A percentile compares a stretch with the other conserved stretches of the same genome.
These are phyloP conservation scores for Adelphocoris suturalis DNA, from an alignment of 2,888 invertebrate species.

Conservation along the genomic window DNA sequence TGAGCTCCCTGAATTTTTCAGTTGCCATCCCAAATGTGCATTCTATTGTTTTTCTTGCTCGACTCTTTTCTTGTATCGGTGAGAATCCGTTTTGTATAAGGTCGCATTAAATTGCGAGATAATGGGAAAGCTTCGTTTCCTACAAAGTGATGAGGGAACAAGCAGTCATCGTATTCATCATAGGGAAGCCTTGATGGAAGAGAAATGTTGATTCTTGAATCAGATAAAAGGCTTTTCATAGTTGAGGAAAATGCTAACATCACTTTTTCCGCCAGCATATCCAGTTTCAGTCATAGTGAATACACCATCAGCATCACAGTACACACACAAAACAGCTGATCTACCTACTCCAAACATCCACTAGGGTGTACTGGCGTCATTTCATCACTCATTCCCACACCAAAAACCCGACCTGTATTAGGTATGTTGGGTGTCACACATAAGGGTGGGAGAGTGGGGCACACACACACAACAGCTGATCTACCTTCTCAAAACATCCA, in stretches of 20 bases:
- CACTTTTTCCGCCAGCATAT: conserved; percentile 76
- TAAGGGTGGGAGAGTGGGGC: too few relatives aligned
- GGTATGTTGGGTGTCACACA: too few relatives aligned
- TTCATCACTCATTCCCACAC: too few relatives aligned
- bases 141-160: conserved; percentile 76
- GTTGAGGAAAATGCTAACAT: conserved; percentile 76
- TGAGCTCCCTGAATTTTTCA: conserved; percentile 63
- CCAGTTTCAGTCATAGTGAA: conserved; percentile 77
- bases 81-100: conserved; percentile 16
- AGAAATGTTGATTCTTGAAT: conserved; percentile 74
- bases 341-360: too few relatives aligned
- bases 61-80: background rate
- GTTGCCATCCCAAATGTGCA: background rate
- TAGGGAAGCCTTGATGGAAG: background rate
- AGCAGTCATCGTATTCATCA: conserved; percentile 73
- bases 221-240: conserved; percentile 74
- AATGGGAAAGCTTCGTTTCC: conserved; percentile 74
- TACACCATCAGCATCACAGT: conserved; percentile 76
- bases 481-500: too few relatives aligned
- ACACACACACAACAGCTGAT: too few relatives aligned
- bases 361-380: too few relatives aligned
- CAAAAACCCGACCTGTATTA: too few relatives aligned
- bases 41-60: conserved; percentile 38
- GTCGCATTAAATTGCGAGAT: conserved; percentile 55
- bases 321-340: conserved; percentile 76